Evolutionary conservation across 2,888 invertebrate genomes (phyloP).

Genomic region (Ophioninae sp.): DNA sequence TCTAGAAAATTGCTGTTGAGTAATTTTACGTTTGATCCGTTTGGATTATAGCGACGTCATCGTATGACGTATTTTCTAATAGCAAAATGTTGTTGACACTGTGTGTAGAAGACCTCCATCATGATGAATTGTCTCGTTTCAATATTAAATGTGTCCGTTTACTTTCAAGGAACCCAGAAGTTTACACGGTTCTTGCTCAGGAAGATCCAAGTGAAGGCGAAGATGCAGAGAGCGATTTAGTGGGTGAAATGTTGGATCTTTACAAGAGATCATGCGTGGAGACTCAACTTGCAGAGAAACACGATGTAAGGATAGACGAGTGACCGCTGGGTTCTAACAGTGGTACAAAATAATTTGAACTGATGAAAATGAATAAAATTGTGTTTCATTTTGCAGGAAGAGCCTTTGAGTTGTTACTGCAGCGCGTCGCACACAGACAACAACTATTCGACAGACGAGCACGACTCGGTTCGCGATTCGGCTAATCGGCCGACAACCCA

Average conservation of each 20-base stretch:
- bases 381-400: slow-evolving; percentile 74
- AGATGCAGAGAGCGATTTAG: slow-evolving; percentile 74
- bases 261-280: slow-evolving; percentile 73
- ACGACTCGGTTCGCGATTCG: slow-evolving; percentile 84
- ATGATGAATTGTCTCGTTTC: background rate
- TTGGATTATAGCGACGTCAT: background rate
- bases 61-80: background rate
- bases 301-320: slow-evolving; percentile 71
- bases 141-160: background rate
- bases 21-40: no score
- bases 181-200: slow-evolving; percentile 71
- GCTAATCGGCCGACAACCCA: slow-evolving; percentile 77
- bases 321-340: background rate
- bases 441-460: slow-evolving; percentile 88
- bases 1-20: no score
- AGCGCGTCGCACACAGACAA: slow-evolving; percentile 90
- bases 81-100: background rate
- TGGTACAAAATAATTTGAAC: background rate
- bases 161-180: slow-evolving; percentile 73
- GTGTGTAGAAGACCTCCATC: background rate
- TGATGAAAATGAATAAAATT: background rate
- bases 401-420: slow-evolving; percentile 86
- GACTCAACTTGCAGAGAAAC: slow-evolving; percentile 75
- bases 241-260: slow-evolving; percentile 75
- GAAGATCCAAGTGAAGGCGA: slow-evolving; percentile 82